Conservation (phyloP, 2,888 invertebrate species). For the Adelphocoris suturalis region DNA sequence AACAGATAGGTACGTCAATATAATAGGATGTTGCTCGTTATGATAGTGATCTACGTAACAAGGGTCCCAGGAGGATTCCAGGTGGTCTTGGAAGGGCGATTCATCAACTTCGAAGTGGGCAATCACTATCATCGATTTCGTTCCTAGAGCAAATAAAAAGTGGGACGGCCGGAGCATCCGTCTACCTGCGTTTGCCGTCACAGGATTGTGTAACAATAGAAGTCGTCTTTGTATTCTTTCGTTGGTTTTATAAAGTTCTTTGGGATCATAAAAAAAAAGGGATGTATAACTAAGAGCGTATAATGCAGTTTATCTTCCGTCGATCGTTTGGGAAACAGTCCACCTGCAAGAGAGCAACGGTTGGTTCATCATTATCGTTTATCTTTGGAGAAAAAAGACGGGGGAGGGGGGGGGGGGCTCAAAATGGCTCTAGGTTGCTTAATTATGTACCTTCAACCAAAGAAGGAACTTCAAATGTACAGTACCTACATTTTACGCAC, state of each 20-base stretch:
- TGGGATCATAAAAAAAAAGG: not conserved
- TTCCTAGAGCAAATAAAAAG: constrained; percentile 42
- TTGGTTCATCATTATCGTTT: not conserved
- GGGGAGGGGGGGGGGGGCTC: no score
- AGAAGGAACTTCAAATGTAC: no score
- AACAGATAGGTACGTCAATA: not conserved
- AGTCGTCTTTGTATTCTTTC: not conserved
- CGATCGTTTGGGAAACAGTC: no score
- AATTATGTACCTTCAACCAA: no score
- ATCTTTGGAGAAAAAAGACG: no score
- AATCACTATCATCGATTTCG: constrained; percentile 43
- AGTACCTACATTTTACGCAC: no score
- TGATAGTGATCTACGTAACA: constrained; percentile 5
- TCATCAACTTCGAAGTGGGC: constrained; percentile 33
- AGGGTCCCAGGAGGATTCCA: not conserved
- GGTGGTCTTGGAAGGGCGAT: not conserved
- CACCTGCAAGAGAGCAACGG: not conserved
- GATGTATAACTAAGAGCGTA: not conserved
- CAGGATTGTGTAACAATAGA: constrained; percentile 30
- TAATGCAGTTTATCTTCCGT: no score
- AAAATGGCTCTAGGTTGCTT: no score
- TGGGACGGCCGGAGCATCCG: not conserved
- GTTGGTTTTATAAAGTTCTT: not conserved
- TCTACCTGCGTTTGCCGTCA: constrained; percentile 17
- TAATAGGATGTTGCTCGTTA: not conserved